phyloP scores from a whole-genome alignment of 1,140 invertebrate genomes.

The Periplaneta americana region DNA sequence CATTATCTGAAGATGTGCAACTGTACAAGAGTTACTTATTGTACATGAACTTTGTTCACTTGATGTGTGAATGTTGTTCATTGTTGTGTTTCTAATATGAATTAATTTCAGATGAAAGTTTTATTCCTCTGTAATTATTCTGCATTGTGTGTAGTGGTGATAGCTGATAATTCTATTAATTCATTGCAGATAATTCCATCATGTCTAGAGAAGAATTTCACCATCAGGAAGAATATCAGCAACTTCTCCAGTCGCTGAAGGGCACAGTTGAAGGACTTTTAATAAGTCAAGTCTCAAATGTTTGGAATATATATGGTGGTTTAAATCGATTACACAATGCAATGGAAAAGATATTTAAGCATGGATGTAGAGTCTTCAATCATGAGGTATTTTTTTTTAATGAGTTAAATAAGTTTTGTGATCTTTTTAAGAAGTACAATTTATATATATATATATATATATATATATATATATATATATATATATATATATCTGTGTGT shows the following conservation, averaged over 20 bases:
- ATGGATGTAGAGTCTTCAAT: constrained; percentile 47
- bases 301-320: constrained; percentile 63
- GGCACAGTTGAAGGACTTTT: constrained; percentile 57
- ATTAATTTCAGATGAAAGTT: no score
- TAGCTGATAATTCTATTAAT: background rate
- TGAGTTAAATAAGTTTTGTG: no score
- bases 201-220: background rate
- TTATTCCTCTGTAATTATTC: no score
- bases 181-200: background rate
- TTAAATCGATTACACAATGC: constrained; percentile 50
- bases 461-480: no score
- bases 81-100: no score
- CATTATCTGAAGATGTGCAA: no score
- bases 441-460: no score
- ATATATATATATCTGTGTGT: no score
- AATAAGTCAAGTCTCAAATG: constrained; percentile 50
- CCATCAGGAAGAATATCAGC: constrained; percentile 19
- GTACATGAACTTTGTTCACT: no score
- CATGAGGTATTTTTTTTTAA: constrained; percentile 49
- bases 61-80: no score
- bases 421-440: no score
- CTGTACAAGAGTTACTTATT: no score
- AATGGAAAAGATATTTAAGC: constrained; percentile 55
- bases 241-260: constrained; percentile 48
- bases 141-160: background rate